Evolutionary conservation across 2,888 invertebrate genomes (phyloP), one percentile per base, ranked within the genome.

Genomic region (Abrostola triplasia): DNA sequence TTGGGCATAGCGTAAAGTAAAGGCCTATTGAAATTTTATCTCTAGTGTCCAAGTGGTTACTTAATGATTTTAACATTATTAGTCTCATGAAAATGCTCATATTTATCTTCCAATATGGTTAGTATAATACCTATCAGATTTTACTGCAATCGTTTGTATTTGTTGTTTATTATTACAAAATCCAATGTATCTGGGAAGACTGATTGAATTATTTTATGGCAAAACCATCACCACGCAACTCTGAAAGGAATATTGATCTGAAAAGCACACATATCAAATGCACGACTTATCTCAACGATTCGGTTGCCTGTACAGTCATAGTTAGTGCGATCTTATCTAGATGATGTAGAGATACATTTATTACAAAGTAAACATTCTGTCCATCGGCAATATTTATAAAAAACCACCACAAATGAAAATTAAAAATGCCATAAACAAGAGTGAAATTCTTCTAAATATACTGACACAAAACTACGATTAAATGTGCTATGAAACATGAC

Each of bases 391-490:
- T 76, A 66, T 69, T 69, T 63, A 66, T 64, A 55, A 56, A 76
- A 67, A 80, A 81, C 79, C 80, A 79, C 73, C 73, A 80, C 68
- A 80, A 81, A 80, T 72, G 55, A 77, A 80, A 81, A 80, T 80
- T 77, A 82, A 84, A 84, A 84, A 87, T 84, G 85, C 82, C 83
- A 76, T 80, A 84, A 84, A 85, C 77, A 82, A 83, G 78, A 83
- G 72, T 81, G 74, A 84, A 76, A 75, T 76, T 80, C 80, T 74
- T 84, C 86, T 87, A 87, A 85, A 79, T 78, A 84, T 85, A 88
- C 79, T 77, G 87, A 87, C 88, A 88, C 84, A 85, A 86, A 84
- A 83, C 89, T 90, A 89, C 86, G 72, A 82, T 82, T 83, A 84
- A 82, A 86, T 82, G 86, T 87, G 86, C 87, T 87, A 84, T 84